Conservation (phyloP, 30 jellyfish, hydroid and myxozoan species). For the Rhopilema esculentum region DNA sequence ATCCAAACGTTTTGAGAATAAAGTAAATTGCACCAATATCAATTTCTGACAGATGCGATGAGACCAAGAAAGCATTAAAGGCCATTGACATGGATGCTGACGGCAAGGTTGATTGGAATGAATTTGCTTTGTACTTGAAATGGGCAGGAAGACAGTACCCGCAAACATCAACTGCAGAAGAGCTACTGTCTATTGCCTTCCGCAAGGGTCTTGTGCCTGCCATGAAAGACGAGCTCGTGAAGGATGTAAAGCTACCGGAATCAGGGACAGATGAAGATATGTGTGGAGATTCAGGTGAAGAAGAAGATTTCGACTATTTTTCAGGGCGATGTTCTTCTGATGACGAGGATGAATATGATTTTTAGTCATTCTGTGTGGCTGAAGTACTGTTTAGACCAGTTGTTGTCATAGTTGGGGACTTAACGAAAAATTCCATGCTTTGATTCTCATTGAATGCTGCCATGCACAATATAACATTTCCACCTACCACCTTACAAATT, state of each 20-base stretch:
- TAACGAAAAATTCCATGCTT: too few relatives aligned
- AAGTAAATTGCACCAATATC: too few relatives aligned
- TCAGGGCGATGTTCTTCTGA: too few relatives aligned
- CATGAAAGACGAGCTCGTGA: constrained; percentile 73
- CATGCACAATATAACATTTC: too few relatives aligned
- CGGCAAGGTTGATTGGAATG: constrained; percentile 85
- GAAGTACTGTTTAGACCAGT: not conserved
- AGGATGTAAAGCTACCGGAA: constrained; percentile 25
- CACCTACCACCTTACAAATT: too few relatives aligned
- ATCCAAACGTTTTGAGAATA: too few relatives aligned
- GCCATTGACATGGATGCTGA: constrained; percentile 86
- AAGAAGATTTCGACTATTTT: constrained; percentile 32
- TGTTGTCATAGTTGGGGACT: too few relatives aligned
- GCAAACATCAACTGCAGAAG: constrained; percentile 71
- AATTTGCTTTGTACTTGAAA: constrained; percentile 75
- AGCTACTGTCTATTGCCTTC: constrained; percentile 74
- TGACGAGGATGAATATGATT: constrained; percentile 37
- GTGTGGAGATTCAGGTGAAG: constrained; percentile 21
- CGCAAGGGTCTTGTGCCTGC: constrained; percentile 88
- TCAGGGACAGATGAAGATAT: not conserved
- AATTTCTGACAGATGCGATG: constrained; percentile 42
- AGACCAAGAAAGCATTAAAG: constrained; percentile 74
- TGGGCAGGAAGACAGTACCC: constrained; percentile 84
- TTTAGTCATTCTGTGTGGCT: not conserved
- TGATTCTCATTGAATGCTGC: too few relatives aligned